Percentiles rank a stretch among this genome's conserved stretches.
phyloP scores from a whole-genome alignment of 2,113 vertebrate species.

The Caloenas nicobarica region DNA sequence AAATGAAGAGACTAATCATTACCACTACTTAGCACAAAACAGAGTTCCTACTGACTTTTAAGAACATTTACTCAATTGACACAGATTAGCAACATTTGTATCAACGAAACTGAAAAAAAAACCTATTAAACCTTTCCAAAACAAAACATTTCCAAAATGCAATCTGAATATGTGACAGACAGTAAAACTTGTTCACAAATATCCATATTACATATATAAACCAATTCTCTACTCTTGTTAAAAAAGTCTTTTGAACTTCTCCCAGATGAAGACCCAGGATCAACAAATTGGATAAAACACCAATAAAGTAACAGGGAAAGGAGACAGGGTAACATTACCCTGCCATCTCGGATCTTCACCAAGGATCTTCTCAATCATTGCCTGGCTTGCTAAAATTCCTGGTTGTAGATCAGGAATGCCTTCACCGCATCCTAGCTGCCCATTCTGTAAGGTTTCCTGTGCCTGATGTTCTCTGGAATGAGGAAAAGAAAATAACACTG shows the following conservation, averaged over 20 bases:
- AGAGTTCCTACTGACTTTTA: background rate
- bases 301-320: background rate
- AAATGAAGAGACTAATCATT: background rate
- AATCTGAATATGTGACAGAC: background rate
- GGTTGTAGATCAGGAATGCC: constrained; percentile 87
- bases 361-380: constrained; percentile 92
- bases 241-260: background rate
- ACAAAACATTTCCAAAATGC: background rate
- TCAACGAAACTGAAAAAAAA: background rate
- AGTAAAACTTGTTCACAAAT: background rate
- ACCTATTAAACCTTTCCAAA: background rate
- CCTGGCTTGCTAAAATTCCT: constrained; percentile 89
- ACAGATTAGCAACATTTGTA: background rate
- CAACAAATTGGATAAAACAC: background rate
- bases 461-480: constrained; percentile 88
- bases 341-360: constrained; percentile 93
- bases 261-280: background rate
- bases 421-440: constrained; percentile 83
- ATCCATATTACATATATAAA: background rate
- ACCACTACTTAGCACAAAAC: background rate
- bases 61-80: background rate
- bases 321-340: constrained; percentile 52
- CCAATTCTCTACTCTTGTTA: background rate
- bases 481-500: background rate
- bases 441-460: constrained; percentile 89